Conservation (phyloP, 2,888 invertebrate genomes). For the Synanthedon vespiformis region DNA sequence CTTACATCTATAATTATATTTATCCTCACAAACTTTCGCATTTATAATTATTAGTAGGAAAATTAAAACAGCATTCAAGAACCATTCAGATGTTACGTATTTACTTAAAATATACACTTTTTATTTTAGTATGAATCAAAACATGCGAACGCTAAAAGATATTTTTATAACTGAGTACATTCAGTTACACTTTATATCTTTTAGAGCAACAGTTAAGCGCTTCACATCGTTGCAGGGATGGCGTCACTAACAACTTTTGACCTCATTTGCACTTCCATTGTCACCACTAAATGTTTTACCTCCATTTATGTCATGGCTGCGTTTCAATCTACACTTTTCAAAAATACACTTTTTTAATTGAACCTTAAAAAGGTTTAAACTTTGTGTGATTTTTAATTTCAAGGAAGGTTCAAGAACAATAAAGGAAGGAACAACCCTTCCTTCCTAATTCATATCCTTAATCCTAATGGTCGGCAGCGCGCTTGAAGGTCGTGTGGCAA, state of each 20-base stretch:
- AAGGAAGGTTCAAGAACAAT: no score
- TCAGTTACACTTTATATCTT: constrained; percentile 8
- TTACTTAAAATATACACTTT: not conserved
- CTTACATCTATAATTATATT: no score
- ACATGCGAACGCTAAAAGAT: no score
- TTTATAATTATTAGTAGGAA: no score
- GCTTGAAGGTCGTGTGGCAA: no score
- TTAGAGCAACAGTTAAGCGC: constrained; percentile 23
- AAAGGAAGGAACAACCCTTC: no score
- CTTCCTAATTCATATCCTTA: no score
- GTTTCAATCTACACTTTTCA: not conserved
- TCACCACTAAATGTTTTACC: constrained; percentile 20
- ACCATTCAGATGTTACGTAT: not conserved
- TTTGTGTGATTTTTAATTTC: no score
- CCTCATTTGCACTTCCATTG: constrained; percentile 31
- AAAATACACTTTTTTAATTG: not conserved
- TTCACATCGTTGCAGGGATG: constrained; percentile 11
- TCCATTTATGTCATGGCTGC: constrained; percentile 2
- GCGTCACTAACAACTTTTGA: constrained; percentile 25
- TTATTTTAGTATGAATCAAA: not conserved
- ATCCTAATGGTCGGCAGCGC: no score
- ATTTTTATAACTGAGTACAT: not conserved
- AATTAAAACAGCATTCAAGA: no score
- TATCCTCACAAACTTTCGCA: no score
- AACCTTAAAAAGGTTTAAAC: not conserved